Percentiles rank a stretch among this genome's conserved stretches.
Evolutionary conservation across 2,797 vertebrate genomes (phyloP).

Genomic region (Ctenopoma multispine): DNA sequence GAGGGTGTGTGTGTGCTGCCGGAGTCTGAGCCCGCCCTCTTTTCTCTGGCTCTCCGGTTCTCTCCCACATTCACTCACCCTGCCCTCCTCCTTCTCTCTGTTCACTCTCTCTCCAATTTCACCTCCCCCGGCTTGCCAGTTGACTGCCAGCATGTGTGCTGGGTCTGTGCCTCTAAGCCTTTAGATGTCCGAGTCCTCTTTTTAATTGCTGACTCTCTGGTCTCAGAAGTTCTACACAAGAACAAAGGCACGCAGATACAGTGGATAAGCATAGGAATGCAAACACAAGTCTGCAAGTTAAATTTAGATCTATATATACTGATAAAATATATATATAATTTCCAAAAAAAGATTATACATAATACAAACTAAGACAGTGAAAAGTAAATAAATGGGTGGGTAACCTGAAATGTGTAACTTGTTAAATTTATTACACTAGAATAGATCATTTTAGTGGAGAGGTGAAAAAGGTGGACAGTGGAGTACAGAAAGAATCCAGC

Average conservation of each 20-base stretch:
- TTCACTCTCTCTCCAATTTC: conserved; percentile 64
- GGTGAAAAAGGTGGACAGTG: too few relatives aligned
- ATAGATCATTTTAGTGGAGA: too few relatives aligned
- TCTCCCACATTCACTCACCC: conserved; percentile 51
- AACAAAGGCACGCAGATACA: conserved; percentile 50
- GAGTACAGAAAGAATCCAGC: too few relatives aligned
- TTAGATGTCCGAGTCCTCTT: conserved; percentile 73
- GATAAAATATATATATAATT: too few relatives aligned
- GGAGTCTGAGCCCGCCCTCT: conserved; percentile 69
- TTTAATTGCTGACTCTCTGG: conserved; percentile 78
- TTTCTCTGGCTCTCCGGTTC: conserved; percentile 54
- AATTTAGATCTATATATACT: neutral
- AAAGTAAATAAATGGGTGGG: neutral
- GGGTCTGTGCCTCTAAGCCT: conserved; percentile 77
- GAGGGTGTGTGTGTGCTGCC: conserved; percentile 64
- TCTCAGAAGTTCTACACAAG: conserved; percentile 51
- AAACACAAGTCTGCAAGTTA: neutral
- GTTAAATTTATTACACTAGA: too few relatives aligned
- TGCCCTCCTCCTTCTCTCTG: conserved; percentile 37
- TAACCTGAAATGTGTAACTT: neutral
- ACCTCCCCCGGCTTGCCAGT: conserved; percentile 75
- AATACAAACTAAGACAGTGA: conserved; percentile 1
- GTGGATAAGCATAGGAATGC: conserved; percentile 22
- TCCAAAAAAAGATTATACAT: too few relatives aligned
- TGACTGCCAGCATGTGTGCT: conserved; percentile 78